Base-by-base conservation (phyloP, 2,113 vertebrate species). In the Tupaia tana region DNA sequence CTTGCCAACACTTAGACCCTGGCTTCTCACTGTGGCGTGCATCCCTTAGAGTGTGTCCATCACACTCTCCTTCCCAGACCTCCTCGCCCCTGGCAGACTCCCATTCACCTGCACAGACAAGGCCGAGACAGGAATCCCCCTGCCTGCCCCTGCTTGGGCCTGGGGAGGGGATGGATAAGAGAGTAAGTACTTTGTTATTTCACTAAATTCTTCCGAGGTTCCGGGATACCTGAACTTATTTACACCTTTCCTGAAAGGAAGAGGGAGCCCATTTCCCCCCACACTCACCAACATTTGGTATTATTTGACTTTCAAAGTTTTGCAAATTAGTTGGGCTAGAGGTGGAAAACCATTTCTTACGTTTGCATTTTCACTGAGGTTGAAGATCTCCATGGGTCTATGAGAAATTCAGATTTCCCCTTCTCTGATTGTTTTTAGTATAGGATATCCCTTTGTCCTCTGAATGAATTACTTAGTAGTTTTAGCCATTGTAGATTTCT, bases 351-450 rank as follows among this genome's bases (percentile, higher is more conserved):
- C 7, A 6, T 8, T 74, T 61, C 16, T 4, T 7, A 22, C 10
- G 22, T 71, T 70, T 59, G 34, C 69, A 1, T 70, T 4, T 7
- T 7, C 5, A 3, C 0, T 4, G 54, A 63, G 67, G 70, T 0
- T 11, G 86, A 22, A 16, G 4, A 13, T 8, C 34, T 24, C 75
- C 2, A 0, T 0, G n/a, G 6, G 3, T 0, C 0, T 13, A 3
- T 8, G 22, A 16, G 66, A 29, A 64, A 2, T 43, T 0, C 6
- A 11, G 18, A 8, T 2, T 2, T 12, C 7, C 3, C 8, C 29
- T 4, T 5, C 2, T 56, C 22, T 25, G 29, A 11, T 1, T 3
- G 67, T 12, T 13, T 22, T 24, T 20, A 2, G 9, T 0, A 10
- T 2, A 22, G 11, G 22, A 1, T 71, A 61, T 61, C 59, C 24